phyloP scores from a whole-genome alignment of 2,888 invertebrate species.

The Dioctria linearis region DNA sequence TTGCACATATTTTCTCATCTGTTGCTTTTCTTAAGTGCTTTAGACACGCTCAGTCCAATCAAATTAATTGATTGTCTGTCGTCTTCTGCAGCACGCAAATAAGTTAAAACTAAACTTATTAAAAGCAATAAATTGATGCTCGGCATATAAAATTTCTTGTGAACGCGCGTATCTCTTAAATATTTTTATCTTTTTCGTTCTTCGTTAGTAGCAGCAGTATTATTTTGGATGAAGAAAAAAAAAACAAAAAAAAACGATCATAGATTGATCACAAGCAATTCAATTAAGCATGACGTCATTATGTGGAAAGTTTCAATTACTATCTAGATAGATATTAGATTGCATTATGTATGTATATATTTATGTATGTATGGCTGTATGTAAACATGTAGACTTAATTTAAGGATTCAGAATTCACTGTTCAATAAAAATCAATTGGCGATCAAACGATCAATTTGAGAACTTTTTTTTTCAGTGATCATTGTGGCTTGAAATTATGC shows the following conservation, averaged over 20 bases:
- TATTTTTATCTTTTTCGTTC: no score
- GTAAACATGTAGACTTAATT: no score
- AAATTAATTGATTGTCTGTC: background rate
- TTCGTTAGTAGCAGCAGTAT: no score
- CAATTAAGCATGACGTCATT: conserved; percentile 19
- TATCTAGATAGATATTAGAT: no score
- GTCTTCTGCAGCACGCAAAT: conserved; percentile 25
- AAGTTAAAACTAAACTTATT: conserved; percentile 22
- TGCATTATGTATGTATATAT: no score
- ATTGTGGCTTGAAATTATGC: no score
- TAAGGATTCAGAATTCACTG: background rate
- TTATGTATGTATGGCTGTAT: no score
- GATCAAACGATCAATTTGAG: conserved; percentile 40
- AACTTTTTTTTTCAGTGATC: background rate
- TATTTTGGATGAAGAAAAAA: no score
- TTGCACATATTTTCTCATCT: no score
- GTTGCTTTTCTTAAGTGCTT: no score
- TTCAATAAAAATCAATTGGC: conserved; percentile 42
- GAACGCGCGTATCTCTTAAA: background rate
- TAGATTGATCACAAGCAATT: conserved; percentile 34
- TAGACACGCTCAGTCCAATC: background rate
- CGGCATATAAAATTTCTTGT: background rate
- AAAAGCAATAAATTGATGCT: background rate
- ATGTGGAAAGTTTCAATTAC: background rate
- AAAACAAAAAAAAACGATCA: conserved; percentile 3